A percentile compares a stretch with the other conserved stretches of the same genome.
Evolutionary conservation across 1,140 invertebrate genomes (phyloP).

Genomic region (Tachypleus tridentatus): DNA sequence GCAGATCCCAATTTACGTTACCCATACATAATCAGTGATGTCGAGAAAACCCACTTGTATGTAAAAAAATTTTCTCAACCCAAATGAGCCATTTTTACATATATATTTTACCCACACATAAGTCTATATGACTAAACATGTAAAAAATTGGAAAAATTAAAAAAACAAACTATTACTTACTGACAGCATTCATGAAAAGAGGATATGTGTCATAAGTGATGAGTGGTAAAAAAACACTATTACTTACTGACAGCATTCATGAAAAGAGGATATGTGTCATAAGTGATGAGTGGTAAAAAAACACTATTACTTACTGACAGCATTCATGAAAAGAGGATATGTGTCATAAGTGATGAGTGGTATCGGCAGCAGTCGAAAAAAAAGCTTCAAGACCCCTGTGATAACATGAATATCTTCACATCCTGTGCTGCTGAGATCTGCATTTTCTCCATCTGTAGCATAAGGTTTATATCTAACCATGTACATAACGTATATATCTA

Average conservation of each 20-base stretch:
- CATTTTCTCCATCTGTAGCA: slow-evolving; percentile 59
- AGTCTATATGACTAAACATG: neutral
- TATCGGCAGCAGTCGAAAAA: slow-evolving; percentile 69
- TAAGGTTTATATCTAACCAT: neutral
- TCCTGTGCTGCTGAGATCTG: slow-evolving; percentile 52
- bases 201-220: slow-evolving; percentile 78
- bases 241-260: no score
- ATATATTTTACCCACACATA: no score
- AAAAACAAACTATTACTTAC: slow-evolving; percentile 41
- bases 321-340: slow-evolving; percentile 59
- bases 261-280: no score
- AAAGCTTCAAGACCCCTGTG: slow-evolving; percentile 75
- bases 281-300: no score
- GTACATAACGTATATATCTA: no score
- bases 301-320: slow-evolving; percentile 47
- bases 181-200: slow-evolving; percentile 54
- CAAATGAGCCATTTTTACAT: no score
- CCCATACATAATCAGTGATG: no score
- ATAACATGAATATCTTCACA: slow-evolving; percentile 79
- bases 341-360: slow-evolving; percentile 77
- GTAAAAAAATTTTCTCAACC: no score
- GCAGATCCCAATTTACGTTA: no score
- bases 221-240: no score
- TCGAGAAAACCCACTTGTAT: no score
- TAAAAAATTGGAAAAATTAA: slow-evolving; percentile 4